These are phyloP conservation scores for Sebastes vulpes DNA, from an alignment of 2,797 vertebrate genomes.

Conservation along the genomic window DNA sequence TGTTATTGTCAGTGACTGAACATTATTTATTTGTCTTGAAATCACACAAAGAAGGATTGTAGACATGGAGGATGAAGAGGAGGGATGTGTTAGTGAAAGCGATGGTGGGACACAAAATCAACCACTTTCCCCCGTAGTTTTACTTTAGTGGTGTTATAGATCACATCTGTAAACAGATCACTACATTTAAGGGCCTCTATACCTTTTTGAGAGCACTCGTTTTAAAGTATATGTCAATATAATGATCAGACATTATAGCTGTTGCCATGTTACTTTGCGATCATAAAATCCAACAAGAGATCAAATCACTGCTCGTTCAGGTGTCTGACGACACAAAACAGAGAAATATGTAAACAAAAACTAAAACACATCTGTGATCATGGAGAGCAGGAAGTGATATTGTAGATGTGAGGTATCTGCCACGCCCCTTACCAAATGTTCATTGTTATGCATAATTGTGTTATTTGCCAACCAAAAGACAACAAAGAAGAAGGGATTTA, in stretches of 20 bases:
- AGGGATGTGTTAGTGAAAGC: not conserved
- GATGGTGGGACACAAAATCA: not conserved
- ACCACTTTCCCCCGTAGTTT: constrained; percentile 7
- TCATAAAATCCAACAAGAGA: constrained; percentile 11
- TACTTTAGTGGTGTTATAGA: constrained; percentile 19
- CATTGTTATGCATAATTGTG: not conserved
- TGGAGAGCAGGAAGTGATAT: not conserved
- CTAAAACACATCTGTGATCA: not conserved
- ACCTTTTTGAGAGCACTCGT: not conserved
- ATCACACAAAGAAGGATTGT: not conserved
- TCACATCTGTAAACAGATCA: constrained; percentile 36
- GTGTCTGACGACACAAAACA: constrained; percentile 1
- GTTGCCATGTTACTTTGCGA: not conserved
- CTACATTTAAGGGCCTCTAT: constrained; percentile 5
- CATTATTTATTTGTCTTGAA: constrained; percentile 32
- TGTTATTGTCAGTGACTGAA: constrained; percentile 26
- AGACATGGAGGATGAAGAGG: not conserved
- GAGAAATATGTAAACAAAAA: not conserved
- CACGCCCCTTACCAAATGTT: not conserved
- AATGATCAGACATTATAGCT: not conserved
- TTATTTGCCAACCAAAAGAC: not conserved
- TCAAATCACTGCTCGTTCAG: not conserved
- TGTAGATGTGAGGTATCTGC: constrained; percentile 14
- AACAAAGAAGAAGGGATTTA: not conserved
- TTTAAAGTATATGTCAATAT: not conserved